Conservation (phyloP, 2,888 invertebrate species). For the Machimus rusticus region DNA sequence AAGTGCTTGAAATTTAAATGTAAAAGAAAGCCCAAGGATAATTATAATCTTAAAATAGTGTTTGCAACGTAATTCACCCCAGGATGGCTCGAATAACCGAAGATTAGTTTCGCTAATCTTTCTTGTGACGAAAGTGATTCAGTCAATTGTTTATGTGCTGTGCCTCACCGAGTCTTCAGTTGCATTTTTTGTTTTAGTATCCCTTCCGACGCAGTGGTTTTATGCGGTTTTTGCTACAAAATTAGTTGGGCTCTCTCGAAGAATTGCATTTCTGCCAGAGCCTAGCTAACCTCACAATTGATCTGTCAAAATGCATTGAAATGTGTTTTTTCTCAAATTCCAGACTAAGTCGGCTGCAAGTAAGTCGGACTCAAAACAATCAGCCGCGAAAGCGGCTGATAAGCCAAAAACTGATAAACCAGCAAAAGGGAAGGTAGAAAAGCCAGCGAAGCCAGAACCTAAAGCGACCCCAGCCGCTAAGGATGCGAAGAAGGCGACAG, state of each 20-base stretch:
- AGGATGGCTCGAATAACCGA: conserved; percentile 34
- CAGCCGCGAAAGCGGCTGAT: conserved; percentile 53
- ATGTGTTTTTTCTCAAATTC: conserved; percentile 18
- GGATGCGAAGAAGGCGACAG: conserved; percentile 60
- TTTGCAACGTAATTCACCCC: background rate
- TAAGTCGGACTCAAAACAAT: conserved; percentile 58
- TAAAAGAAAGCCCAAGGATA: background rate
- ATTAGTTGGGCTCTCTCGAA: background rate
- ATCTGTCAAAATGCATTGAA: background rate
- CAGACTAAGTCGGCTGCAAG: conserved; percentile 61
- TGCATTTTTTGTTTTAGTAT: background rate
- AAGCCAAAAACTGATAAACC: conserved; percentile 55
- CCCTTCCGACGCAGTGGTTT: background rate
- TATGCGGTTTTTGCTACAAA: background rate
- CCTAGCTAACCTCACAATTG: background rate
- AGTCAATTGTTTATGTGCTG: background rate
- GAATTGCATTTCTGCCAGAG: background rate
- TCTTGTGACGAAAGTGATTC: background rate
- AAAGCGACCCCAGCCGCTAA: conserved; percentile 60
- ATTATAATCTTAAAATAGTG: background rate
- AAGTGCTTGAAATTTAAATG: background rate
- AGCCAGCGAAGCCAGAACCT: conserved; percentile 58
- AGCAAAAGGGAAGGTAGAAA: conserved; percentile 61
- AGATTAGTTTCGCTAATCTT: background rate
- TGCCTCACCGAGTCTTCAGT: background rate